Percentiles rank a stretch among this genome's conserved stretches.
These are phyloP conservation scores for Platalea minor DNA, from an alignment of 2,797 vertebrate genomes.

Conservation along the genomic window DNA sequence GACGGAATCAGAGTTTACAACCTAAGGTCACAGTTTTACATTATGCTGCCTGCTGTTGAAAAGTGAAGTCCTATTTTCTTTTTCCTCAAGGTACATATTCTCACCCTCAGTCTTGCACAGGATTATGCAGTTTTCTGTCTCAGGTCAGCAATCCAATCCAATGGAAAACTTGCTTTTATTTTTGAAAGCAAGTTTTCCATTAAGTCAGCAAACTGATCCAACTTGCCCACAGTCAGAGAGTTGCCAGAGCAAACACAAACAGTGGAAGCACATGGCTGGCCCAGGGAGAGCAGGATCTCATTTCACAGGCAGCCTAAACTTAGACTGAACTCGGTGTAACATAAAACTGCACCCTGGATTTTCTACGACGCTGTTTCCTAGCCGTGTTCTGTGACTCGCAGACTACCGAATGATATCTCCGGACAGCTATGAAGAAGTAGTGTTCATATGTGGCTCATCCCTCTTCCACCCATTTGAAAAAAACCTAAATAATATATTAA, in stretches of 20 bases:
- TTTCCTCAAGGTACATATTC: not conserved
- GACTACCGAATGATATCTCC: not conserved
- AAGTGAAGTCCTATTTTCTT: not conserved
- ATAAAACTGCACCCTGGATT: not conserved
- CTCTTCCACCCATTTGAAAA: not conserved
- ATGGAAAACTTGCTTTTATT: not conserved
- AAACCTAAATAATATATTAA: not conserved
- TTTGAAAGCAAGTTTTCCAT: constrained; percentile 5
- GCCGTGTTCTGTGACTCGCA: not conserved
- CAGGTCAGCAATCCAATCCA: not conserved
- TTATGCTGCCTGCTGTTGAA: not conserved
- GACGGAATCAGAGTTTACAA: not conserved
- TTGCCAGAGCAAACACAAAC: constrained; percentile 42
- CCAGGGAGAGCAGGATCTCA: not conserved
- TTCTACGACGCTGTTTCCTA: not conserved
- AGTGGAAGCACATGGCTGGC: not conserved
- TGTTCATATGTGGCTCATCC: not conserved
- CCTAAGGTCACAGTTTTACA: not conserved
- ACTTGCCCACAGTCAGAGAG: not conserved
- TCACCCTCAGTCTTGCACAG: not conserved
- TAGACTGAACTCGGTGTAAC: not conserved
- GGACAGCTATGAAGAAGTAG: not conserved
- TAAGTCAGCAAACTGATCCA: not conserved
- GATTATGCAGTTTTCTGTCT: not conserved
- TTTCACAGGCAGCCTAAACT: not conserved